These are phyloP conservation scores for Gari tellinella DNA, from an alignment of 2,888 invertebrate genomes.

Conservation along the genomic window DNA sequence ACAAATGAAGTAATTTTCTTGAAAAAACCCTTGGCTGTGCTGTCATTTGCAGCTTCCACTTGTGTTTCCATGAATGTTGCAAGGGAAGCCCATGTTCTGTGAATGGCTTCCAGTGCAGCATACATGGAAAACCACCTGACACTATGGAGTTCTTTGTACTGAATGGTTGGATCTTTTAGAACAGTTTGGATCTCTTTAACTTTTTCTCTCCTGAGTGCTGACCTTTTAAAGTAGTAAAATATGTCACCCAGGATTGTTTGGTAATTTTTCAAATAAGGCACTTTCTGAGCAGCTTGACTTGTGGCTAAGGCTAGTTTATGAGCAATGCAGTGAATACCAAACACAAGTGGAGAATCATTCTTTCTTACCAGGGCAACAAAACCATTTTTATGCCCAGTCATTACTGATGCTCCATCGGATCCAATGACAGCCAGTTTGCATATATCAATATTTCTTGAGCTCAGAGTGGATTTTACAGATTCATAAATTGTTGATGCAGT, in stretches of 20 bases:
- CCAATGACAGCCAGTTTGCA: not conserved
- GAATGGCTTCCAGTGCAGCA: not conserved
- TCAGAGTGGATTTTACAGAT: not conserved
- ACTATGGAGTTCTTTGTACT: constrained; percentile 13
- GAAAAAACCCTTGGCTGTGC: too few species aligned
- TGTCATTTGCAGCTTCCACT: too few species aligned
- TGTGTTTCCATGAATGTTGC: constrained; percentile 1
- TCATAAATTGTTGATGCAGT: not conserved
- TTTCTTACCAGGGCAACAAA: constrained; percentile 10
- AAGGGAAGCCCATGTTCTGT: constrained; percentile 1
- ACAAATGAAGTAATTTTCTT: too few species aligned
- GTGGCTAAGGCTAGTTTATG: not conserved
- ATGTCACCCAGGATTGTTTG: not conserved
- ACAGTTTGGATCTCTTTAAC: not conserved
- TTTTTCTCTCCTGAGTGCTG: constrained; percentile 3
- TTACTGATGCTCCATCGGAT: constrained; percentile 15
- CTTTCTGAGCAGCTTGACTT: constrained; percentile 2
- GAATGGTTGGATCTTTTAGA: not conserved
- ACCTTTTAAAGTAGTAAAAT: constrained; percentile 2
- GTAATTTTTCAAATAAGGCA: too few species aligned
- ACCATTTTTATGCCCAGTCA: constrained; percentile 14
- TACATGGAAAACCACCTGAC: constrained; percentile 16
- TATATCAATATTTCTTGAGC: not conserved
- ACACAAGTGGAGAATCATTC: constrained; percentile 6
- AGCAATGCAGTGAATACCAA: constrained; percentile 8